Evolutionary conservation across 2,113 vertebrate genomes (phyloP).

Genomic region (Vimba vimba): DNA sequence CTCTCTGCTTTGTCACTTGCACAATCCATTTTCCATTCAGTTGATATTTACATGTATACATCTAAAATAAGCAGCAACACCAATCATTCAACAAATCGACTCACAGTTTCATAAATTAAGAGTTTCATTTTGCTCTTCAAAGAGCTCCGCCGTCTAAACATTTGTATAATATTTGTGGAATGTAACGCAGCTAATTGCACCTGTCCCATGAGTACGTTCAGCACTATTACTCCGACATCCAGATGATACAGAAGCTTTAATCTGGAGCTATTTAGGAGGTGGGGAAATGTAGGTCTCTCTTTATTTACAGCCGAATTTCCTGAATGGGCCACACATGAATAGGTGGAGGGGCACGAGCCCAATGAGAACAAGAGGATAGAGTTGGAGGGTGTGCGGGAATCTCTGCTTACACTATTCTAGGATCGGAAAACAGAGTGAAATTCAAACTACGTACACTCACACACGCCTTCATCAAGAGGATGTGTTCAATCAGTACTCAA

Average conservation of each 20-base stretch:
- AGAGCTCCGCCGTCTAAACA: slow-evolving; percentile 62
- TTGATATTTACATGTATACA: neutral
- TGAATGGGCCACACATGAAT: slow-evolving; percentile 47
- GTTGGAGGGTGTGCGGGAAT: slow-evolving; percentile 29
- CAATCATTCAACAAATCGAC: slow-evolving; percentile 25
- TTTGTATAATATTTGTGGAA: slow-evolving; percentile 65
- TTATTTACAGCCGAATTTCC: slow-evolving; percentile 52
- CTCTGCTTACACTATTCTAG: slow-evolving; percentile 35
- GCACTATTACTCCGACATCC: slow-evolving; percentile 60
- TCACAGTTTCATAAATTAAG: slow-evolving; percentile 20
- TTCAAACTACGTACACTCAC: slow-evolving; percentile 10
- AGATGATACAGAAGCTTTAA: slow-evolving; percentile 58
- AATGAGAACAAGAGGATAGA: slow-evolving; percentile 15
- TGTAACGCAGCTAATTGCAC: slow-evolving; percentile 63
- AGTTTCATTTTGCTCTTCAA: slow-evolving; percentile 62
- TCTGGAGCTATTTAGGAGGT: slow-evolving; percentile 43
- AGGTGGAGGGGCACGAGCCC: slow-evolving; percentile 28
- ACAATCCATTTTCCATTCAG: neutral
- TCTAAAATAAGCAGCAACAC: slow-evolving; percentile 1
- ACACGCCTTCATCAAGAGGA: slow-evolving; percentile 19
- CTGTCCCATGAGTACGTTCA: slow-evolving; percentile 60
- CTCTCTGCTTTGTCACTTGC: neutral
- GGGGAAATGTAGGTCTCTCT: slow-evolving; percentile 27
- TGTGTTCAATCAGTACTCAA: slow-evolving; percentile 5
- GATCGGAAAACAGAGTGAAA: slow-evolving; percentile 14